Base-by-base conservation (phyloP, 1,140 invertebrate species). In the Drosophila pallidifrons region DNA sequence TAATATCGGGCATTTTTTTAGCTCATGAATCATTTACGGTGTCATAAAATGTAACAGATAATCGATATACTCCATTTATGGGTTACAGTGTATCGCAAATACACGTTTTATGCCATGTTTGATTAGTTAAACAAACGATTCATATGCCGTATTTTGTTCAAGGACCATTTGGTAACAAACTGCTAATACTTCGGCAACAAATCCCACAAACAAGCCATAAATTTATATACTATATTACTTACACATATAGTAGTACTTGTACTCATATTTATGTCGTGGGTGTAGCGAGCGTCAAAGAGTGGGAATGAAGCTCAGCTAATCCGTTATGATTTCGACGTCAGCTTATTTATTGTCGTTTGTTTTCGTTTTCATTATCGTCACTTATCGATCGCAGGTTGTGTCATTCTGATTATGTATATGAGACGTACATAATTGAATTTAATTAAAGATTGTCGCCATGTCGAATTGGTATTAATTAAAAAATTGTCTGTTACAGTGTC, bases 351-450 rank as follows among this genome's bases (percentile, higher is more conserved):
- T 61, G 35, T 4, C 16, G 20, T 54, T 30, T 38, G 38, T 20
- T 59, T 71, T 64, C 43, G 35, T 8, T 69, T 69, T 69, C 51
- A 69, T 69, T 70, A 70, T 16, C 43, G 66, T 57, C 54, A 46
- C 43, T 51, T 61, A 82, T 87, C 68, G 79, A 75, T 65, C 16
- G 38, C 45, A 59, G 65, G 20, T 28, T 13, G 13, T 75, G 73
- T 80, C 13, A 46, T 41, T 61, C 68, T 68, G 73, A 88, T 86
- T 87, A 82, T 77, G 76, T 60, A 51, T 69, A 55, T 61, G 60
- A 60, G 51, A 20, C 32, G 43, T 80, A 20, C 32, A 38, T 80
- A 83, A 83, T 88, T 87, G 77, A 83, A 83, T 83, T 88, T 80
- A 82, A 87, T 87, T 82, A 88, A 61, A 69, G 64, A 72, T 67